Evolutionary conservation across 2,113 vertebrate species (phyloP).

Genomic region (Malurus cyaneus): DNA sequence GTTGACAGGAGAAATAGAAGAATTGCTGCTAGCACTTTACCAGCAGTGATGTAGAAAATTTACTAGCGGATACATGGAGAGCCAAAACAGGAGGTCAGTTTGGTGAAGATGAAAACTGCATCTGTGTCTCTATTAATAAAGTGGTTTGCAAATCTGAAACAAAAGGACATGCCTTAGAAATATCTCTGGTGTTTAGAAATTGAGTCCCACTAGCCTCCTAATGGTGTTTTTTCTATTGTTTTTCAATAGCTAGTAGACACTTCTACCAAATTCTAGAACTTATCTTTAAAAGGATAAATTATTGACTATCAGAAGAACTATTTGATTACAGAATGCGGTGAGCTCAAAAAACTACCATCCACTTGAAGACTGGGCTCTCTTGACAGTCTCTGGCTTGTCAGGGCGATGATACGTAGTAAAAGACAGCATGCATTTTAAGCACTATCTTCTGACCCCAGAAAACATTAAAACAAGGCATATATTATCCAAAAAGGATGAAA

Average conservation of each 20-base stretch:
- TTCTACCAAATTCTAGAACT: neutral
- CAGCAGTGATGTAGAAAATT: conserved; percentile 52
- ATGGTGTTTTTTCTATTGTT: neutral
- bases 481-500: neutral
- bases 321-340: neutral
- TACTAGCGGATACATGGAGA: neutral
- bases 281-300: neutral
- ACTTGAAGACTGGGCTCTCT: neutral
- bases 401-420: neutral
- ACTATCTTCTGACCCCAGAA: neutral
- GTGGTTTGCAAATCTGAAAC: neutral
- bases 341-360: neutral
- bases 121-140: neutral
- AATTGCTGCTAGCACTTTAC: conserved; percentile 16
- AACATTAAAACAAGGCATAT: neutral
- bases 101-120: neutral
- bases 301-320: neutral
- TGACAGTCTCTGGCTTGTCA: neutral
- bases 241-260: neutral
- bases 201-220: neutral
- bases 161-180: neutral
- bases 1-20: conserved; percentile 46
- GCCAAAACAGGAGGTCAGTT: conserved; percentile 10
- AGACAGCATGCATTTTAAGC: neutral
- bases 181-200: neutral